Evolutionary conservation across 2,888 invertebrate species (phyloP), one percentile per base, ranked within the genome.

Genomic region (Xanthia togata): DNA sequence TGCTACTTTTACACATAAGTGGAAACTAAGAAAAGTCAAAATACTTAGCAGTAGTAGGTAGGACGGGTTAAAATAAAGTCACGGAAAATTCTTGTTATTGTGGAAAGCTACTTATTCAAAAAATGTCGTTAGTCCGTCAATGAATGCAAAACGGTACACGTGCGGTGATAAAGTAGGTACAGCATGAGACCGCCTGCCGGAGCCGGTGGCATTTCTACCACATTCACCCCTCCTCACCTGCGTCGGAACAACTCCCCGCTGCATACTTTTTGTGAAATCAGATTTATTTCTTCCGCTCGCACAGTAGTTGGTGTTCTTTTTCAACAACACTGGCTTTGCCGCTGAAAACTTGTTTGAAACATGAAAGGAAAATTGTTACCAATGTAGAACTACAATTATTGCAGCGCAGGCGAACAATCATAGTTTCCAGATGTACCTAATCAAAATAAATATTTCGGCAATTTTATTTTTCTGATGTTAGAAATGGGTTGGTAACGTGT

Each of bases 211-310:
- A 88, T 92, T 93, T 90, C 83, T 85, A 87, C 86, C 86, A 87
- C 83, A 83, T 82, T 84, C 81, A 81, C 82, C 82, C 83, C 79
- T 81, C 41, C n/a, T 12, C 38, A 65, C 44, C 47, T 80, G 79
- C 78, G 82, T 73, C 86, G 88, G 82, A 88, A 91, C 86, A 85
- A 84, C 87, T 87, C 84, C 82, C 79, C 79, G 75, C 86, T 84
- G 82, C 86, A 88, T 87, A 88, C 80, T 93, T 93, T 92, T 92
- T 91, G 90, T 86, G 80, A 79, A 89, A 89, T 87, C 87, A 90
- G 90, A 93, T 93, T 93, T 92, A 93, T 93, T 90, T 89, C 92
- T 93, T 93, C 93, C 93, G 91, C 78, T 91, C 80, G 86, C 82
- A 82, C 85, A 82, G 78, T 85, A 81, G 81, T 87, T 83, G 82